phyloP scores from a whole-genome alignment of 1,140 invertebrate genomes.

The Nasonia longicornis region DNA sequence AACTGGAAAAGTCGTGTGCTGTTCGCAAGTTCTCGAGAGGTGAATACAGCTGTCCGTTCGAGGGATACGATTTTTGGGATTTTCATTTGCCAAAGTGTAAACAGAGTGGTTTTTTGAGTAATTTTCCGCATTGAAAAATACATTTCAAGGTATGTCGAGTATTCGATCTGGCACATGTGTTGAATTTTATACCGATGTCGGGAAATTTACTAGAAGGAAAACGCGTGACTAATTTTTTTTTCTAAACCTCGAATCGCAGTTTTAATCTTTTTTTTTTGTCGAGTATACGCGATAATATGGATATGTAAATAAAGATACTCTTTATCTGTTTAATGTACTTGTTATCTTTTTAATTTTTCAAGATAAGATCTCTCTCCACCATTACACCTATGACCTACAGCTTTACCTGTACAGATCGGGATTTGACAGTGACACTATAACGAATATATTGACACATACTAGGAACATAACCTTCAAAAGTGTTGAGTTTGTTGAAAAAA shows the following conservation, averaged over 20 bases:
- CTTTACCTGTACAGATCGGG: not conserved
- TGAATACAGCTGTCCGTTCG: no score
- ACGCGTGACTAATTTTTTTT: not conserved
- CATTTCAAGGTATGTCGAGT: no score
- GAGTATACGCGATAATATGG: not conserved
- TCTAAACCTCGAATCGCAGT: not conserved
- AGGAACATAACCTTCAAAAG: not conserved
- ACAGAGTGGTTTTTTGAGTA: no score
- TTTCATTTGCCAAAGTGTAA: no score
- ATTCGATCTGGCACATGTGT: not conserved
- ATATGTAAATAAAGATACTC: slow-evolving; percentile 1
- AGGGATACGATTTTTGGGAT: no score
- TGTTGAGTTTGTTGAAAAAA: not conserved
- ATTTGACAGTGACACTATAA: not conserved
- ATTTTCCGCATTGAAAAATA: no score
- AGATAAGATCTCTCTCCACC: not conserved
- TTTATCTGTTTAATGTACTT: not conserved
- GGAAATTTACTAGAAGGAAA: not conserved
- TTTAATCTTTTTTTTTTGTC: not conserved
- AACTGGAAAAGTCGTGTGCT: not conserved
- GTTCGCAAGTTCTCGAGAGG: no score
- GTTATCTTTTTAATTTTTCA: not conserved
- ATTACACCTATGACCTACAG: not conserved
- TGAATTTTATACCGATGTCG: not conserved
- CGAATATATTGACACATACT: not conserved